These are phyloP conservation scores for Corticium candelabrum DNA, from an alignment of 37 sponge, comb jelly and placozoan genomes.

Conservation along the genomic window DNA sequence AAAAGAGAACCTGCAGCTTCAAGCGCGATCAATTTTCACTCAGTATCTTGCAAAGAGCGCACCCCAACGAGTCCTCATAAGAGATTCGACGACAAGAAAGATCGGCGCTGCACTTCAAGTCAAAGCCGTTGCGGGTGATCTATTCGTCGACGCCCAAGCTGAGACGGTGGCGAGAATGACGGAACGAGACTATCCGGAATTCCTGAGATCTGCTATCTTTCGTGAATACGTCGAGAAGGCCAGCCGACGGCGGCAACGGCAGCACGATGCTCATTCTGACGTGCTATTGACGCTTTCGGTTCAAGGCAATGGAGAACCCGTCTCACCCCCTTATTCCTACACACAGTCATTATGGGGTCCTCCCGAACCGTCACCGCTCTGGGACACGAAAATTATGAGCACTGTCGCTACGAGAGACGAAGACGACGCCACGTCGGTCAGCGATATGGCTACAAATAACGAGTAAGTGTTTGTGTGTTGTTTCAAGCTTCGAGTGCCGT, in stretches of 20 bases:
- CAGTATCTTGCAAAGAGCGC: neutral
- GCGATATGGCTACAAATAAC: no score
- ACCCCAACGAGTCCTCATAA: neutral
- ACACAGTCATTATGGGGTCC: no score
- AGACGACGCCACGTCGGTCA: no score
- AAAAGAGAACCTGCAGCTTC: neutral
- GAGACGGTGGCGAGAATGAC: neutral
- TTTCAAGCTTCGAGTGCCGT: no score
- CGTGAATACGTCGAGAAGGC: constrained; percentile 3
- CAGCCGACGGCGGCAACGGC: neutral
- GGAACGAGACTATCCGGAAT: neutral
- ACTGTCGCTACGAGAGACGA: no score
- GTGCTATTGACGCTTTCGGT: no score
- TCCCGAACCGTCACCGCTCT: no score
- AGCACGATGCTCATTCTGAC: no score
- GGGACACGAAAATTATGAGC: no score
- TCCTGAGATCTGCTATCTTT: neutral
- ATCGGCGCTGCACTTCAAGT: neutral
- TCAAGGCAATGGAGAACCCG: no score
- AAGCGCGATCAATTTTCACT: neutral
- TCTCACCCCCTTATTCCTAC: no score
- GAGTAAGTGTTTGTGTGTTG: no score
- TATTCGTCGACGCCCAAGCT: neutral
- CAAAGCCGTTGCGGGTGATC: neutral
- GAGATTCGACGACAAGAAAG: neutral